Evolutionary conservation across 2,888 invertebrate genomes (phyloP).

Genomic region (Craniophora ligustri): DNA sequence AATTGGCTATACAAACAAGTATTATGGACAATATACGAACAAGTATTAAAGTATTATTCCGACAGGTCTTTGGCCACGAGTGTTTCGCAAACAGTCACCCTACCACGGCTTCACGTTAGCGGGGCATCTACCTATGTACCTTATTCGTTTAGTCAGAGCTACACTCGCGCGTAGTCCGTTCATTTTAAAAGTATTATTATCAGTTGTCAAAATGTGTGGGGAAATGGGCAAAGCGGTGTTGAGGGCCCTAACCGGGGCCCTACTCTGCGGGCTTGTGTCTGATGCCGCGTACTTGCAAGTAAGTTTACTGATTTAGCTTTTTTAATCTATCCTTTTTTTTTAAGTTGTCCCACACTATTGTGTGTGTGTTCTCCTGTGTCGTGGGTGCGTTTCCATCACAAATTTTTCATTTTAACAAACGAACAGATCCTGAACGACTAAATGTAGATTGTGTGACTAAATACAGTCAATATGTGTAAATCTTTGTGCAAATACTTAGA

Average conservation of each 20-base stretch:
- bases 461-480: too few relatives aligned
- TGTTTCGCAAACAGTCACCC: constrained; percentile 48
- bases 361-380: too few relatives aligned
- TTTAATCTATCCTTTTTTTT: too few relatives aligned
- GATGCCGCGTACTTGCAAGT: constrained; percentile 86
- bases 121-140: constrained; percentile 52
- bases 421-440: too few relatives aligned
- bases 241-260: constrained; percentile 81
- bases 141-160: constrained; percentile 43
- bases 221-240: constrained; percentile 86
- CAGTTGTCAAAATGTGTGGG: constrained; percentile 76
- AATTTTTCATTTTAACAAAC: too few relatives aligned
- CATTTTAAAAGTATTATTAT: constrained; percentile 32
- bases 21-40: constrained; percentile 25
- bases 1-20: constrained; percentile 26
- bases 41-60: constrained; percentile 35
- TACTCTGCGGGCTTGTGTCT: constrained; percentile 80
- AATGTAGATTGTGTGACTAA: too few relatives aligned
- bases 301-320: constrained; percentile 36
- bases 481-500: too few relatives aligned
- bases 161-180: constrained; percentile 41
- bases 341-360: too few relatives aligned
- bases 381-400: too few relatives aligned
- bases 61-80: constrained; percentile 35
- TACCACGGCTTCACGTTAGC: constrained; percentile 51